Conservation (phyloP, 37 sponge, comb jelly and placozoan genomes). For the Bolinopsis microptera region DNA sequence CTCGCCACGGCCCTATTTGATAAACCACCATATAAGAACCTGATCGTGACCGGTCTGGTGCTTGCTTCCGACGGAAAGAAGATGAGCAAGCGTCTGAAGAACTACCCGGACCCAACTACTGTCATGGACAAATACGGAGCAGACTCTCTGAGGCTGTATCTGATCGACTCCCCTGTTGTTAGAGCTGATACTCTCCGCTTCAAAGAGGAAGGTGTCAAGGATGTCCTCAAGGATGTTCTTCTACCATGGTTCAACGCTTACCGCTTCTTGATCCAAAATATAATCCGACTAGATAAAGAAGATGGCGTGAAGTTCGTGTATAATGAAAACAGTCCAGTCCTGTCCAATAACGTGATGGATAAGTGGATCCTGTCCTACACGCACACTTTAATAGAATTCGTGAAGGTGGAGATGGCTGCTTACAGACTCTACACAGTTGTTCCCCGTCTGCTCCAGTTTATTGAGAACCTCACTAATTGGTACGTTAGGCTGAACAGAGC, state of each 20-base stretch:
- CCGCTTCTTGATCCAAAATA: conserved; percentile 94
- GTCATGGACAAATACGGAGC: conserved; percentile 89
- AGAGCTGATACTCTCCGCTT: conserved; percentile 90
- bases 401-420: conserved; percentile 88
- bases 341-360: conserved; percentile 84
- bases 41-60: conserved; percentile 96
- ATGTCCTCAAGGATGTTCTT: conserved; percentile 95
- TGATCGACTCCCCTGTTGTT: conserved; percentile 95
- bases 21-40: conserved; percentile 96
- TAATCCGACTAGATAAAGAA: conserved; percentile 75
- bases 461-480: conserved; percentile 97
- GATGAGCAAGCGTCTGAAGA: conserved; percentile 98
- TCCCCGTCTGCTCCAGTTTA: conserved; percentile 86
- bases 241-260: conserved; percentile 99
- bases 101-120: conserved; percentile 92
- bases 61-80: conserved; percentile 92
- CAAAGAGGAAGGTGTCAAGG: conserved; percentile 91
- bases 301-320: conserved; percentile 73
- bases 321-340: conserved; percentile 62
- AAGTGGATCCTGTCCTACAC: conserved; percentile 92
- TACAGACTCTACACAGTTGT: conserved; percentile 95
- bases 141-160: conserved; percentile 90
- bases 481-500: conserved; percentile 94
- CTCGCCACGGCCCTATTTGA: conserved; percentile 91
- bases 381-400: conserved; percentile 82